Conservation (phyloP, 2,888 invertebrate species). For the Clistopyga incitator region DNA sequence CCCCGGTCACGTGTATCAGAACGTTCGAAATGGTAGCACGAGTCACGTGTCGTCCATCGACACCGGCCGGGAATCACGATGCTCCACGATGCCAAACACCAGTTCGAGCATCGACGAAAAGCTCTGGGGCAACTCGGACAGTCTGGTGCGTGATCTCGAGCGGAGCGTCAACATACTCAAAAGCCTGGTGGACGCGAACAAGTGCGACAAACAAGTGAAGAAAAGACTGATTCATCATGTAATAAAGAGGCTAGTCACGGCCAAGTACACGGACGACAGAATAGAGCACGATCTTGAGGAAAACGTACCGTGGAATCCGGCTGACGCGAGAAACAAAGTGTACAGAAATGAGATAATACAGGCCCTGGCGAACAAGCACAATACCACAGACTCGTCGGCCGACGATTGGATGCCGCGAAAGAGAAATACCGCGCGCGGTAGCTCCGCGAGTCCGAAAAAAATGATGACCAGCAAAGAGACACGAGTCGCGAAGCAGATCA, state of each 20-base stretch:
- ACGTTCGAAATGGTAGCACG: constrained; percentile 80
- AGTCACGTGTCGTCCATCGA: constrained; percentile 79
- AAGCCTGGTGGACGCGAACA: constrained; percentile 86
- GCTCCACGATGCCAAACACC: constrained; percentile 82
- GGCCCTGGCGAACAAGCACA: constrained; percentile 79
- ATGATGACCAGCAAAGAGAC: constrained; percentile 70
- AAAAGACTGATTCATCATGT: constrained; percentile 88
- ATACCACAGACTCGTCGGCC: constrained; percentile 79
- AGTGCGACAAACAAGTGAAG: constrained; percentile 87
- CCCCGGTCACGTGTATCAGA: constrained; percentile 86
- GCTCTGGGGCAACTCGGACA: constrained; percentile 82
- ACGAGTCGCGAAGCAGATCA: constrained; percentile 72
- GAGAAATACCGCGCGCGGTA: constrained; percentile 66
- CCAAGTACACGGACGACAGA: constrained; percentile 87
- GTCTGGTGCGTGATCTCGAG: constrained; percentile 87
- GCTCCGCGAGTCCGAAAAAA: constrained; percentile 64
- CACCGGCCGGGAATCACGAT: constrained; percentile 76
- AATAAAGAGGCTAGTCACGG: constrained; percentile 87
- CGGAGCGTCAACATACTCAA: constrained; percentile 87
- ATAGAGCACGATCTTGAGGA: constrained; percentile 81
- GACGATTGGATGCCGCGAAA: constrained; percentile 78
- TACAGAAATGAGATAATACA: constrained; percentile 80
- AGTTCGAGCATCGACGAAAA: constrained; percentile 82
- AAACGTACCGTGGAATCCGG: constrained; percentile 84
- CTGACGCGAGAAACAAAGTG: constrained; percentile 80